Conservation (phyloP, 2,888 invertebrate species). For the Syrphus vitripennis region DNA sequence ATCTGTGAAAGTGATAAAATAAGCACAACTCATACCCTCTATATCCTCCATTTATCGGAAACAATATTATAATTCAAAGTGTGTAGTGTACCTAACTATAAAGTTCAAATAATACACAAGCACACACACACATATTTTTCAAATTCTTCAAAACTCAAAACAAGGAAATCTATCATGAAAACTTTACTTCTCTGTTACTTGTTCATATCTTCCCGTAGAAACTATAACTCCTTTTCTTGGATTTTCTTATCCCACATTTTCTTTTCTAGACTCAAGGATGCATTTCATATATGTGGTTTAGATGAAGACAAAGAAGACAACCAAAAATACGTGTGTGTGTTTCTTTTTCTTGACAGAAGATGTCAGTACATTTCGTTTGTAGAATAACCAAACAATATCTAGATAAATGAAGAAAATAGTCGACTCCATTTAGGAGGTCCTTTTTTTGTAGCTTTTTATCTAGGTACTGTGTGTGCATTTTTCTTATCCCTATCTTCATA, state of each 20-base stretch:
- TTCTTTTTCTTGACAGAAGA: conserved; percentile 39
- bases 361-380: conserved; percentile 55
- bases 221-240: background rate
- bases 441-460: background rate
- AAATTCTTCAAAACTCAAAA: conserved; percentile 1
- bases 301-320: background rate
- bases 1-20: background rate
- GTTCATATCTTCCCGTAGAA: background rate
- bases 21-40: background rate
- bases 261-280: background rate
- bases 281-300: background rate
- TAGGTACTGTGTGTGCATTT: background rate
- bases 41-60: background rate
- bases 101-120: background rate
- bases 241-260: background rate
- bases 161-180: conserved; percentile 24
- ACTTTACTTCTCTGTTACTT: too few relatives aligned
- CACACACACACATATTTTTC: background rate
- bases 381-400: conserved; percentile 51
- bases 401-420: conserved; percentile 16
- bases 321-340: background rate
- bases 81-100: too few relatives aligned
- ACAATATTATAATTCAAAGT: background rate
- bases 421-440: background rate
- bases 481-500: background rate